Base-by-base conservation (phyloP, 2,888 invertebrate genomes). In the Drosophila recens region DNA sequence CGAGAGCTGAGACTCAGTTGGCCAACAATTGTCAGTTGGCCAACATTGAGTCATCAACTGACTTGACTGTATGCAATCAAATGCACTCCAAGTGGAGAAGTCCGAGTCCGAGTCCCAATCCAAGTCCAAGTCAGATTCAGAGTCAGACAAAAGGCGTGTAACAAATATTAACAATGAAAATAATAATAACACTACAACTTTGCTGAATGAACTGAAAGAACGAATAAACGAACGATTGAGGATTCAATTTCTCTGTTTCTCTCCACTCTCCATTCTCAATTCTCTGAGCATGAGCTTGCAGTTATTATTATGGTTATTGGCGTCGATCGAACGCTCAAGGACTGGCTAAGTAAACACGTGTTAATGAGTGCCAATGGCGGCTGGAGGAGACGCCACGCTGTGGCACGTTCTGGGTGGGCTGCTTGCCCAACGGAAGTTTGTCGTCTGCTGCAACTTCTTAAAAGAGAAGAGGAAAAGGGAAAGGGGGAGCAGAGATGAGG, bases 141-240 rank as follows among this genome's bases (percentile, higher is more conserved):
- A 71, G 65, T 33, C 76, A 67, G 76, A 86, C 84, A 74, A 83
- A 85, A 88, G 80, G 79, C 84, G 89, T 85, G 88, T 89, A 87
- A 89, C 87, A 84, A 87, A 89, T 87, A 87, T 87, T 87, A 89
- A 87, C 89, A 89, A 86, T 89, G 87, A 87, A 89, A 86, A 89
- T 87, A 87, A 89, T 87, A 81, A 89, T 87, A 84, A 86, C 81
- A 88, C 79, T 80, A 67, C 58, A 80, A 54, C 9, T 33, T 79
- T 79, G 82, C 57, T 89, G 82, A 89, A 83, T 89, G 89, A 86
- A 88, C 81, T 65, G 65, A 51, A 57, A 23, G 45, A 43, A 36
- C 36, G 13, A 59, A n/a, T n/a, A n/a, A n/a, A 36, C 36, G 13
- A 59, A 40, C n/a, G 33, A 38, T n/a, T 38, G 53, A 62, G 75